Percentiles rank a stretch among this genome's conserved stretches.
phyloP scores from a whole-genome alignment of 2,888 invertebrate genomes.

The Caenorhabditis imperialis region DNA sequence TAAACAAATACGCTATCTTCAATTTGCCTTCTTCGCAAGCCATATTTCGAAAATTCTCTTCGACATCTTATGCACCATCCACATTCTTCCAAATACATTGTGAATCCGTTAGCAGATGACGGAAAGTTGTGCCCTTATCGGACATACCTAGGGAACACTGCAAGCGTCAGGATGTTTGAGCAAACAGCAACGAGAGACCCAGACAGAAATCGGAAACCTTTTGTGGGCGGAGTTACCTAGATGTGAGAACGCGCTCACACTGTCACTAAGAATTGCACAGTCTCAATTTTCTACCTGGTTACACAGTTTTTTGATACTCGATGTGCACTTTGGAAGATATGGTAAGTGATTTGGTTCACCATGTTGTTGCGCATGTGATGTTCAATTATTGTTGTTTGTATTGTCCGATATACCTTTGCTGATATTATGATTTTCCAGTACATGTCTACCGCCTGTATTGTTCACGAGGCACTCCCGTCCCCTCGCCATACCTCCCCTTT shows the following conservation, averaged over 20 bases:
- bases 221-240: constrained; percentile 2
- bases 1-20: too few relatives aligned
- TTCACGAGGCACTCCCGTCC: constrained; percentile 5
- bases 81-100: too few relatives aligned
- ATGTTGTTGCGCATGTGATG: too few relatives aligned
- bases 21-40: too few relatives aligned
- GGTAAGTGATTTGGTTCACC: too few relatives aligned
- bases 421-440: constrained; percentile 14
- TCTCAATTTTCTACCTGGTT: too few relatives aligned
- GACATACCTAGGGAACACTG: constrained; percentile 1
- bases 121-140: constrained; percentile 2
- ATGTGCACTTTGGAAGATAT: too few relatives aligned
- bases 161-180: not conserved
- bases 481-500: not conserved
- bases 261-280: too few relatives aligned
- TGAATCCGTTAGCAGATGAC: not conserved
- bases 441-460: constrained; percentile 2
- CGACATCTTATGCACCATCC: too few relatives aligned
- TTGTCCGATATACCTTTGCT: not conserved
- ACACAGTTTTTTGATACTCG: too few relatives aligned
- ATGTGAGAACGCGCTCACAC: not conserved
- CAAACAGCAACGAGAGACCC: constrained; percentile 12
- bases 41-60: too few relatives aligned
- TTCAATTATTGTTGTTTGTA: not conserved
- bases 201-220: not conserved